These are phyloP conservation scores for Phanerotoma sp. DNA, from an alignment of 2,888 invertebrate species.

Conservation along the genomic window DNA sequence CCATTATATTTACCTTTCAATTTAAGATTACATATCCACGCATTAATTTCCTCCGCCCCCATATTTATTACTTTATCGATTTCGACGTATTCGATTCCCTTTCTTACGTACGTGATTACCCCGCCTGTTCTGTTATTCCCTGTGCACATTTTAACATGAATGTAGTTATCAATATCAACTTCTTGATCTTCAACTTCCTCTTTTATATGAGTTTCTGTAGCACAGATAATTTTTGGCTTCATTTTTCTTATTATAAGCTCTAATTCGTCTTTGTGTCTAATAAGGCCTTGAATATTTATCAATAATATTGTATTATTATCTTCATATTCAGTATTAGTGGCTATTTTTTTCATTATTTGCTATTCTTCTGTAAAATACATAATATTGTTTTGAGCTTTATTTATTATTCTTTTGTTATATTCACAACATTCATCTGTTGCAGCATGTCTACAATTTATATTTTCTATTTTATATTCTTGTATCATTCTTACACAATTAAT, in stretches of 20 bases:
- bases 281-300: constrained; percentile 10
- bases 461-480: constrained; percentile 13
- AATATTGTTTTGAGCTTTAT: constrained; percentile 12
- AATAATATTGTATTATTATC: not conserved
- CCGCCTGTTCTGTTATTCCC: constrained; percentile 10
- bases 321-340: constrained; percentile 3
- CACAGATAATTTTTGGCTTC: not conserved
- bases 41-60: no score
- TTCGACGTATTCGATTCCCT: not conserved
- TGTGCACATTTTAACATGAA: not conserved
- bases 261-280: constrained; percentile 6
- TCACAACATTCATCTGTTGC: constrained; percentile 18
- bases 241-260: not conserved
- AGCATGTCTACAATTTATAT: constrained; percentile 2
- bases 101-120: not conserved
- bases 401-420: constrained; percentile 4
- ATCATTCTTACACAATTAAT: no score
- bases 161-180: not conserved
- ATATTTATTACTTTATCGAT: not conserved
- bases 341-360: constrained; percentile 21
- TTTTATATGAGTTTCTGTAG: not conserved
- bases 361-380: no score
- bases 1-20: no score
- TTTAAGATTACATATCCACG: not conserved
- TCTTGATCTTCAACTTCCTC: not conserved